A percentile compares a stretch with the other conserved stretches of the same genome.
These are phyloP conservation scores for Proales similis DNA, from an alignment of 1,140 invertebrate genomes.

Conservation along the genomic window DNA sequence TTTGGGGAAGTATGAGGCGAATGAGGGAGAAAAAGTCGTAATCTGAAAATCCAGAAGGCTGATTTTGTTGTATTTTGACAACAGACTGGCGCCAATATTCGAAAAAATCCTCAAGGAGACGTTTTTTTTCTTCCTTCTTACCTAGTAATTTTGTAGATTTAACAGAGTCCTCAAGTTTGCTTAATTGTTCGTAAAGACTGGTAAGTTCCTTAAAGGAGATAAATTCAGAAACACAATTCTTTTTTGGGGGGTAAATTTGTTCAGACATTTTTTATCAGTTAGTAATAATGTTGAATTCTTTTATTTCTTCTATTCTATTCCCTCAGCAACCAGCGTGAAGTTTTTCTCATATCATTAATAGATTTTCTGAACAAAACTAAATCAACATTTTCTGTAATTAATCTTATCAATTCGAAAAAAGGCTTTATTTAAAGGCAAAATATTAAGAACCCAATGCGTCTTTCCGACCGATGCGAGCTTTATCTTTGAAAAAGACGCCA, in stretches of 20 bases:
- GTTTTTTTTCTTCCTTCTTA: constrained; percentile 53
- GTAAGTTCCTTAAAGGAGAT: constrained; percentile 40
- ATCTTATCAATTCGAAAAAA: neutral
- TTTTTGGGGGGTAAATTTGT: neutral
- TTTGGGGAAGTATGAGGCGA: constrained; percentile 63
- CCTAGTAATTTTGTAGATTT: constrained; percentile 39
- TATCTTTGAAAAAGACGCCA: constrained; percentile 20
- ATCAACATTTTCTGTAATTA: neutral
- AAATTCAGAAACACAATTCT: neutral
- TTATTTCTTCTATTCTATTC: no score
- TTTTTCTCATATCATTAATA: neutral
- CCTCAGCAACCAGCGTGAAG: neutral
- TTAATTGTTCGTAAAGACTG: constrained; percentile 56
- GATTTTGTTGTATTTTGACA: constrained; percentile 38
- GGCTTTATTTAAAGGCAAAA: neutral
- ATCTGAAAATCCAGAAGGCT: no score
- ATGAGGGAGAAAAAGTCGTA: constrained; percentile 64
- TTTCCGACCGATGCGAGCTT: neutral
- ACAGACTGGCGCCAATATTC: constrained; percentile 51
- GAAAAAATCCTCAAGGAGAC: constrained; percentile 57
- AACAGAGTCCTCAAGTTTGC: constrained; percentile 41
- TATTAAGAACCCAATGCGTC: constrained; percentile 29
- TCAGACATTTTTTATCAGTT: neutral
- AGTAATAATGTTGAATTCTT: no score
- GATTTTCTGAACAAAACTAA: neutral